Conservation (phyloP, 2,888 invertebrate species). For the Cenopis cana region DNA sequence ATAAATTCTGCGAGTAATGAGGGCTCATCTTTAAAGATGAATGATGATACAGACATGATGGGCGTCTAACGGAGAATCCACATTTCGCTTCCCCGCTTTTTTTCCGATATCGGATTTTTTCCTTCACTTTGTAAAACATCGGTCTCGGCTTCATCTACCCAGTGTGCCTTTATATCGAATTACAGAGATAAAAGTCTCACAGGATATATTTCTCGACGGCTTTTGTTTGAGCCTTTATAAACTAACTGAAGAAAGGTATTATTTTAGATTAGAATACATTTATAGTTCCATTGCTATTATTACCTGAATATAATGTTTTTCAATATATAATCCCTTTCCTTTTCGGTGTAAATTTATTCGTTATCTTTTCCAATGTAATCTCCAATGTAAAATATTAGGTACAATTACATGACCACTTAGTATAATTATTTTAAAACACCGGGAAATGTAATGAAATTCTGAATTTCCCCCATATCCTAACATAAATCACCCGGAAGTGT, state of each 20-base stretch:
- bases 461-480: constrained; percentile 2
- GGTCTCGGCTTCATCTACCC: constrained; percentile 49
- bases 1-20: constrained; percentile 38
- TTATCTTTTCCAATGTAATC: neutral
- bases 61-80: constrained; percentile 46
- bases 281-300: neutral
- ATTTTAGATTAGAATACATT: neutral
- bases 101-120: constrained; percentile 53
- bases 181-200: constrained; percentile 60
- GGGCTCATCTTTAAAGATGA: constrained; percentile 47
- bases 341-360: no score
- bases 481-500: constrained; percentile 21
- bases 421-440: constrained; percentile 5
- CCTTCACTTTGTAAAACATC: constrained; percentile 56
- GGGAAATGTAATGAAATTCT: constrained; percentile 7
- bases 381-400: neutral
- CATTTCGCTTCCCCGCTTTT: constrained; percentile 49
- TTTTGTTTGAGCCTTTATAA: constrained; percentile 48
- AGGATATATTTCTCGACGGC: constrained; percentile 53
- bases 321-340: neutral
- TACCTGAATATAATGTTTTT: neutral
- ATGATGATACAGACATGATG: constrained; percentile 46
- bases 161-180: constrained; percentile 60
- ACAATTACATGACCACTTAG: neutral
- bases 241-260: constrained; percentile 29